Conservation (phyloP, 2,113 vertebrate species). For the Passer montanus region DNA sequence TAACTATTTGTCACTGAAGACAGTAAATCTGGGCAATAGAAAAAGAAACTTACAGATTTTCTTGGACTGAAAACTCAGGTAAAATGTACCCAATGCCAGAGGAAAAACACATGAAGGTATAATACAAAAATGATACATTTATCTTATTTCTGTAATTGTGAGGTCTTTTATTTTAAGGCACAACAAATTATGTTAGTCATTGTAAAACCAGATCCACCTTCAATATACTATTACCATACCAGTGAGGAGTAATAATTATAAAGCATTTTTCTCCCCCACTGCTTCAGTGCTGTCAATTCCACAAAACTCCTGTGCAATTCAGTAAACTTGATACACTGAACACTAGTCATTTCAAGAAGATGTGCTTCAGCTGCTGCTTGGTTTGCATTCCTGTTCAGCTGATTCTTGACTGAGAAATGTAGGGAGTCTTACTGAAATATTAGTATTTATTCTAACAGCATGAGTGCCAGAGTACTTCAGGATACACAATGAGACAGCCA, state of each 20-base stretch:
- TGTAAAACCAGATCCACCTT: background rate
- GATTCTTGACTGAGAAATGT: background rate
- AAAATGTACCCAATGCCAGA: background rate
- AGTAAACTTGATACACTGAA: background rate
- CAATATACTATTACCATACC: background rate
- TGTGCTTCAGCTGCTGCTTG: background rate
- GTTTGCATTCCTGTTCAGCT: background rate
- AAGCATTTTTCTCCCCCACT: background rate
- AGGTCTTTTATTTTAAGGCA: background rate
- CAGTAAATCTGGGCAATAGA: background rate
- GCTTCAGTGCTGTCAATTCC: background rate
- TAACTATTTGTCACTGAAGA: background rate
- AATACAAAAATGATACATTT: background rate
- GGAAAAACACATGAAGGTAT: background rate
- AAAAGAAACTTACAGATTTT: background rate
- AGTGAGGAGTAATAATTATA: background rate
- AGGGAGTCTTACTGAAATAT: background rate
- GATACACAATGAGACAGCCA: background rate
- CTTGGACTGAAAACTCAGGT: background rate
- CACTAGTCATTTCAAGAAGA: background rate
- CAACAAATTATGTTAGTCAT: background rate
- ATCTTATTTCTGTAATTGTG: background rate
- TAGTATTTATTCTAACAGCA: background rate
- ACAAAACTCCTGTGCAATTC: background rate
- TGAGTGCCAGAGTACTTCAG: background rate